Evolutionary conservation across 2,888 invertebrate genomes (phyloP).

Genomic region (Galerucella calmariensis): DNA sequence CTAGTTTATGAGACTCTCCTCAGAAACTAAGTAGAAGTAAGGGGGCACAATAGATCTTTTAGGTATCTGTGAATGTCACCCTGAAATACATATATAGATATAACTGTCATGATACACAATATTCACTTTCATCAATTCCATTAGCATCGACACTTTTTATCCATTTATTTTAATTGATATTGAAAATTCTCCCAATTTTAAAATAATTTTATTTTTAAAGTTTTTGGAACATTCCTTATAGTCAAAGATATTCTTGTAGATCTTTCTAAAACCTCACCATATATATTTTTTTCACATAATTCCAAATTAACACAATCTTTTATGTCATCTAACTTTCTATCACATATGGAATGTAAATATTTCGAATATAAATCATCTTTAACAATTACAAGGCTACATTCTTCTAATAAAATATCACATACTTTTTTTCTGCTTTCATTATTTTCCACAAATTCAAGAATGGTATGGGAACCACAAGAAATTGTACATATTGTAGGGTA

Average conservation of each 20-base stretch:
- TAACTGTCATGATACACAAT: too few relatives aligned
- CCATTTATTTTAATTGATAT: too few relatives aligned
- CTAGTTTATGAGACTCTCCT: too few relatives aligned
- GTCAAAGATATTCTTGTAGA: constrained; percentile 87
- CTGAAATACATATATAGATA: too few relatives aligned
- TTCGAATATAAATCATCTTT: constrained; percentile 84
- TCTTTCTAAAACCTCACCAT: constrained; percentile 71
- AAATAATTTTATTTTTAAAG: constrained; percentile 74
- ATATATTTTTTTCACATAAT: constrained; percentile 69
- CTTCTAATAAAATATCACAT: constrained; percentile 86
- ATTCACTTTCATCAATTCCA: too few relatives aligned
- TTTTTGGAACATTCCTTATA: constrained; percentile 93
- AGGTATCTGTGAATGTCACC: too few relatives aligned
- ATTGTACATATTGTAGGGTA: constrained; percentile 93
- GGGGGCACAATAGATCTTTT: too few relatives aligned
- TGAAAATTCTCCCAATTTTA: constrained; percentile 18
- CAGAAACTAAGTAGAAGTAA: too few relatives aligned
- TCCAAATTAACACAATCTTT: constrained; percentile 74
- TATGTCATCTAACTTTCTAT: constrained; percentile 74
- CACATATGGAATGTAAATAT: constrained; percentile 89
- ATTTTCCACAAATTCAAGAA: constrained; percentile 84
- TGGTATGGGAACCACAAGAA: constrained; percentile 88
- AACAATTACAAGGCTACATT: constrained; percentile 87
- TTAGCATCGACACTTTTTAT: too few relatives aligned
- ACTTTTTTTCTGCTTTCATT: constrained; percentile 63